Base-by-base conservation (phyloP, 2,113 vertebrate species). In the Phalacrocorax pelagicus region DNA sequence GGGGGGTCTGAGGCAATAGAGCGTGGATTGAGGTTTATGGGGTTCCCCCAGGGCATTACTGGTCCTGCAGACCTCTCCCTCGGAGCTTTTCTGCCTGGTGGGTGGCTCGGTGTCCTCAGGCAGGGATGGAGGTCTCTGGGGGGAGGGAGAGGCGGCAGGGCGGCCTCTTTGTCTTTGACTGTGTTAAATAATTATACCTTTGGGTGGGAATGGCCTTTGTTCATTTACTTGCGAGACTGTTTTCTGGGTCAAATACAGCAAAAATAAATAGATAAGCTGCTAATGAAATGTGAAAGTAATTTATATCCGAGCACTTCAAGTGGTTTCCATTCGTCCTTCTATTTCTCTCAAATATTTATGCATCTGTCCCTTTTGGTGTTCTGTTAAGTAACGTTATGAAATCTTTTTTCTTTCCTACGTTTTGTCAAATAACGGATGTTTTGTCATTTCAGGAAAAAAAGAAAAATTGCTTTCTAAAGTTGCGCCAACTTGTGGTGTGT, bases 61-160 rank as follows among this genome's bases (percentile, higher is more conserved):
- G 90, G 27, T 40, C 70, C 58, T 54, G 21, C 32, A 65, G 59
- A 10, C 3, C 58, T 2, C 30, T 46, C 5, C n/a, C 12, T 22
- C 24, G 40, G 47, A 21, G n/a, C 30, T 67, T 10, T 44, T 14
- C n/a, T 80, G 40, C 34, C 18, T 11, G 58, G 8, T 30, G 51
- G 54, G 58, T 0, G 3, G 34, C 52, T 72, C 9, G 2, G 74
- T 0, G 24, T 1, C 58, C 2, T 3, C 47, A 27, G 42, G 29
- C 32, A 19, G 30, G 47, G 63, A 3, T 10, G 49, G 57, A 42
- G 62, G 38, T 44, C 51, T 72, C 18, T 4, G 10, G 16, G 20
- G 27, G 24, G n/a, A 27, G 49, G 54, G 55, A 36, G 62, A 63
- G 21, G 54, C 74, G 3, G 17, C 32, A 12, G 51, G 40, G 32